phyloP scores from a whole-genome alignment of 2,113 vertebrate species.

The Corydoras sp. region DNA sequence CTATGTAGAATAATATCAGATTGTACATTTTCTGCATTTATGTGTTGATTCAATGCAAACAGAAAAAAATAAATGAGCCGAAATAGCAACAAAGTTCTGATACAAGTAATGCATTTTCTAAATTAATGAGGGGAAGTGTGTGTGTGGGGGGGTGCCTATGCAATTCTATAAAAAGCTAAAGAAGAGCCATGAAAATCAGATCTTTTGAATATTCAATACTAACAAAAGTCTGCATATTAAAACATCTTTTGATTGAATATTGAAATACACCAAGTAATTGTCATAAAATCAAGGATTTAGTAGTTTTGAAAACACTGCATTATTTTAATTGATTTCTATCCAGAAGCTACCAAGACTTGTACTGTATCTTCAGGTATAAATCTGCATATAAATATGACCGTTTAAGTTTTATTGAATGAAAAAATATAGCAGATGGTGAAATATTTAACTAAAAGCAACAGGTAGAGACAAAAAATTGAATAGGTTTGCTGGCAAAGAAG shows the following conservation, averaged over 20 bases:
- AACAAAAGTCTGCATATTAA: too few relatives aligned
- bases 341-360: neutral
- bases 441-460: conserved; percentile 1
- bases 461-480: neutral
- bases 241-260: neutral
- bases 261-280: neutral
- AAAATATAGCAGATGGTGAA: neutral
- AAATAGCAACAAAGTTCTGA: too few relatives aligned
- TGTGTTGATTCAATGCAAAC: too few relatives aligned
- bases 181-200: too few relatives aligned
- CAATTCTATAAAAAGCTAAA: too few relatives aligned
- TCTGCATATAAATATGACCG: neutral
- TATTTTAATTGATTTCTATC: neutral
- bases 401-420: too few relatives aligned
- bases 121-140: too few relatives aligned
- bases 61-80: too few relatives aligned
- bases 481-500: conserved; percentile 8
- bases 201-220: too few relatives aligned
- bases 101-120: too few relatives aligned
- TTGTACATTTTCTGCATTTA: too few relatives aligned
- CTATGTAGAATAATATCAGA: too few relatives aligned
- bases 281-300: neutral
- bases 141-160: neutral
- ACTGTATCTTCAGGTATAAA: neutral
- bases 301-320: neutral